A percentile compares a stretch with the other conserved stretches of the same genome.
Evolutionary conservation across 2,113 vertebrate species (phyloP).

Genomic region (Tupaia chinensis): DNA sequence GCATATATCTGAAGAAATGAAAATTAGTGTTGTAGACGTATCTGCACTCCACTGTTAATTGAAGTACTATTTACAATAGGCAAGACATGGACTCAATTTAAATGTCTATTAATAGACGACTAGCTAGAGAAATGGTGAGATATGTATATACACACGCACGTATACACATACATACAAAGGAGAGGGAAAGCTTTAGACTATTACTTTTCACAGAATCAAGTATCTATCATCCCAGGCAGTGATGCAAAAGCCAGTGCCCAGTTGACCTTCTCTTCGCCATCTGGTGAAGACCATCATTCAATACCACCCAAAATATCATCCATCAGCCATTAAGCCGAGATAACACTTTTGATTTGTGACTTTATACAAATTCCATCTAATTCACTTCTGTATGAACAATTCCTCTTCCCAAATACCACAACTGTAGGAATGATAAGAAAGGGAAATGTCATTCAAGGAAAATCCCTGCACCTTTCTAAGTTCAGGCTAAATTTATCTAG

Average conservation of each 20-base stretch:
- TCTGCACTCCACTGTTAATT: too few relatives aligned
- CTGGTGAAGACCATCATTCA: not conserved
- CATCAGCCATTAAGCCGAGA: not conserved
- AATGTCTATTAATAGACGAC: too few relatives aligned
- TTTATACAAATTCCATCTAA: not conserved
- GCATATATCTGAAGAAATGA: too few relatives aligned
- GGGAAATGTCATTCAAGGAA: not conserved
- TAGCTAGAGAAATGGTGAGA: too few relatives aligned
- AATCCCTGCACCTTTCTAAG: not conserved
- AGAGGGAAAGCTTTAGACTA: not conserved
- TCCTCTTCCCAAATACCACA: not conserved
- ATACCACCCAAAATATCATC: not conserved
- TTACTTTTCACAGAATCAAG: not conserved
- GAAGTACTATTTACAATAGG: too few relatives aligned
- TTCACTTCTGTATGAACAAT: not conserved
- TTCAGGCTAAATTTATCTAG: not conserved
- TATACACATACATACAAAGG: not conserved
- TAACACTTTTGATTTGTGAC: not conserved
- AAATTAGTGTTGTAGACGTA: too few relatives aligned
- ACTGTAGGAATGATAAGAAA: not conserved
- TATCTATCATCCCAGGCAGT: not conserved
- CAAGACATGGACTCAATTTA: too few relatives aligned
- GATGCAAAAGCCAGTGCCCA: not conserved
- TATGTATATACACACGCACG: too few relatives aligned
- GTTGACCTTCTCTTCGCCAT: not conserved